Evolutionary conservation across 2,113 vertebrate species (phyloP).

Genomic region (Tragelaphus scriptus): DNA sequence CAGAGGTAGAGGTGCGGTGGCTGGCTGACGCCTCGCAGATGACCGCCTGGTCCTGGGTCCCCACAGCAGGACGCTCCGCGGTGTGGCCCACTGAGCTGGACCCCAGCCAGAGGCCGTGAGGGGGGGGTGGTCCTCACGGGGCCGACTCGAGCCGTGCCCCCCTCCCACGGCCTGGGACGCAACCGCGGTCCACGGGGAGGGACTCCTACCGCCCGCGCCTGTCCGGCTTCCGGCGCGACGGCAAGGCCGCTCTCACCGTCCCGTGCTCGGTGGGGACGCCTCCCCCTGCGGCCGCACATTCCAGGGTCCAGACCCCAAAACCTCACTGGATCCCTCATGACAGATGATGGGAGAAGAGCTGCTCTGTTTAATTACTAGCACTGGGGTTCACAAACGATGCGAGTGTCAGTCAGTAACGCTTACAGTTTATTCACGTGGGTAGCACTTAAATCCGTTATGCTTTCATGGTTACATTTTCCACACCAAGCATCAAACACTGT

Average conservation of each 20-base stretch:
- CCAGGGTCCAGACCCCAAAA: not conserved
- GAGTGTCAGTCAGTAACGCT: constrained; percentile 7
- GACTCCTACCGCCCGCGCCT: no score
- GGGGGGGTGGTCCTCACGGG: not conserved
- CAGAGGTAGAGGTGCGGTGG: fast-evolving
- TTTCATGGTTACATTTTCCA: constrained; percentile 57
- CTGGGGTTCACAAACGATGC: constrained; percentile 56
- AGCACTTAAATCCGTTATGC: not conserved
- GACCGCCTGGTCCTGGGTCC: not conserved
- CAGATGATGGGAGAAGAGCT: not conserved
- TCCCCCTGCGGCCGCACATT: fast-evolving
- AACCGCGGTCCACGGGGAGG: fast-evolving
- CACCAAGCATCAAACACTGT: constrained; percentile 40
- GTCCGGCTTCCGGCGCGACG: not conserved
- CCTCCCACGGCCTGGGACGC: not conserved
- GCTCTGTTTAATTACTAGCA: constrained; percentile 63
- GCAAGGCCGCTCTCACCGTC: not conserved
- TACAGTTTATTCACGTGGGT: constrained; percentile 39
- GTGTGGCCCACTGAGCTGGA: not conserved
- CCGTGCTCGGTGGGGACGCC: fast-evolving
- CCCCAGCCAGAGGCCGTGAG: not conserved
- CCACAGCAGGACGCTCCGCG: not conserved
- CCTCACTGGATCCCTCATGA: not conserved
- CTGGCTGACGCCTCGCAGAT: not conserved
- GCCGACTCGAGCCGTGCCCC: fast-evolving